Conservation (phyloP, 1,140 invertebrate genomes). For the Pomacea maculata region DNA sequence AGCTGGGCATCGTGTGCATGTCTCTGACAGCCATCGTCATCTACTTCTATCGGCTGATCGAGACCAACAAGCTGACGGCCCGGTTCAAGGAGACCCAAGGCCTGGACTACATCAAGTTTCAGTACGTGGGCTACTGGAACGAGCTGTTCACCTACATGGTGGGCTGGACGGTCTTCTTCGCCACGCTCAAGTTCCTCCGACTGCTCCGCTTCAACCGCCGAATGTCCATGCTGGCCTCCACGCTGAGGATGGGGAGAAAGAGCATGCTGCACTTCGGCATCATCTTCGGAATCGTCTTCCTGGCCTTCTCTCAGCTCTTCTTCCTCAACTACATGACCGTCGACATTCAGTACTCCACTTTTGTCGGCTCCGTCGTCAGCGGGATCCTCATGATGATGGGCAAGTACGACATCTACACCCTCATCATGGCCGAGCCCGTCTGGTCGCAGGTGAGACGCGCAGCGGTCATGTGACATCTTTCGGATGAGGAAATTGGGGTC, state of each 20-base stretch:
- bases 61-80: slow-evolving; percentile 56
- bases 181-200: slow-evolving; percentile 69
- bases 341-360: slow-evolving; percentile 66
- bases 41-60: slow-evolving; percentile 63
- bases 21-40: slow-evolving; percentile 54
- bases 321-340: slow-evolving; percentile 67
- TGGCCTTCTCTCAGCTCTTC: slow-evolving; percentile 67
- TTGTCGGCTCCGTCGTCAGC: slow-evolving; percentile 67
- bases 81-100: slow-evolving; percentile 57
- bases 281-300: slow-evolving; percentile 64
- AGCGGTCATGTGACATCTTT: neutral
- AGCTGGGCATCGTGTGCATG: slow-evolving; percentile 64
- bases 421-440: slow-evolving; percentile 64
- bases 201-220: slow-evolving; percentile 70
- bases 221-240: slow-evolving; percentile 65
- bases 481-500: no score
- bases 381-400: slow-evolving; percentile 70
- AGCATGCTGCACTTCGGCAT: slow-evolving; percentile 63
- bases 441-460: slow-evolving; percentile 57
- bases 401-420: slow-evolving; percentile 69
- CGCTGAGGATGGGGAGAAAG: slow-evolving; percentile 55
- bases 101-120: slow-evolving; percentile 34
- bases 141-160: slow-evolving; percentile 67
- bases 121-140: slow-evolving; percentile 67
- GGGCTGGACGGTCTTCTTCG: slow-evolving; percentile 68